phyloP scores from a whole-genome alignment of 2,888 invertebrate species.

The Neoscelio sp. region DNA sequence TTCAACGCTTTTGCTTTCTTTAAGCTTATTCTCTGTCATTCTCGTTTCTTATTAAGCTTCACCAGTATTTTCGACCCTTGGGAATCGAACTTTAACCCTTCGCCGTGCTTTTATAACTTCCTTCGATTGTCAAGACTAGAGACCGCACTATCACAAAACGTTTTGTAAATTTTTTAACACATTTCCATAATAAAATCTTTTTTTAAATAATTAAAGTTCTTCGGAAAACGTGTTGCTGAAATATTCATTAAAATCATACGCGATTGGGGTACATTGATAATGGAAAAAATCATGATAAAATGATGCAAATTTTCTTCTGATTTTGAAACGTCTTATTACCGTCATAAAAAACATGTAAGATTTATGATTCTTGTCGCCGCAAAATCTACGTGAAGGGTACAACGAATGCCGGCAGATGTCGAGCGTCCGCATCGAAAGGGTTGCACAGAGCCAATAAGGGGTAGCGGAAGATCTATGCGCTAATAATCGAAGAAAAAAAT shows the following conservation, averaged over 20 bases:
- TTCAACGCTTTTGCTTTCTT: slow-evolving; percentile 76
- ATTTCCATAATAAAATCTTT: slow-evolving; percentile 20
- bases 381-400: slow-evolving; percentile 64
- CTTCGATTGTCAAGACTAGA: slow-evolving; percentile 74
- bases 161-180: slow-evolving; percentile 40
- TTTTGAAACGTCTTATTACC: slow-evolving; percentile 55
- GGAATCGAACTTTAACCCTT: slow-evolving; percentile 80
- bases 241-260: neutral
- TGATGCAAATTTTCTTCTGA: slow-evolving; percentile 32
- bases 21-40: slow-evolving; percentile 64
- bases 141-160: slow-evolving; percentile 64
- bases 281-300: slow-evolving; percentile 23
- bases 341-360: slow-evolving; percentile 56
- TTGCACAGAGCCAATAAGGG: slow-evolving; percentile 79
- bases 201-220: slow-evolving; percentile 21
- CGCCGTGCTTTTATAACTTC: slow-evolving; percentile 72
- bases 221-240: slow-evolving; percentile 31
- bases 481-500: slow-evolving; percentile 83
- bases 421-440: slow-evolving; percentile 76
- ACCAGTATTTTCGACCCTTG: slow-evolving; percentile 72
- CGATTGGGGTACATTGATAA: neutral
- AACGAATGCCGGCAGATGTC: slow-evolving; percentile 76
- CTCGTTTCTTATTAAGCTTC: slow-evolving; percentile 79
- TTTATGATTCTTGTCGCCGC: slow-evolving; percentile 64
- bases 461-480: slow-evolving; percentile 82